Conservation (phyloP, 92 coral and sea anemone species). For the Palythoa grandis region DNA sequence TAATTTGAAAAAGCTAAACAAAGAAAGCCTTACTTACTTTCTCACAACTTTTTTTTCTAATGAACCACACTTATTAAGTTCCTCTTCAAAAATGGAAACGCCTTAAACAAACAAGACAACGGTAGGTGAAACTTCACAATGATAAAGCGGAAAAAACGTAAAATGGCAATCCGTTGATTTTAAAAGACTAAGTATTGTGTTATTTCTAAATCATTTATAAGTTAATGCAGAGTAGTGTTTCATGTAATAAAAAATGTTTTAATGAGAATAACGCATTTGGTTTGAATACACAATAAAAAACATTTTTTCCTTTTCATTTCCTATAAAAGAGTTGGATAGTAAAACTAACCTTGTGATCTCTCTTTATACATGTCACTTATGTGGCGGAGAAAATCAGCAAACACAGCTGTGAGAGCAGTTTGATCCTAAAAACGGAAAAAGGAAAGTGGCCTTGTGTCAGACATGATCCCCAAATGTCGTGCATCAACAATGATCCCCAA, state of each 20-base stretch:
- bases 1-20: not conserved
- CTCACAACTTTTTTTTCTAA: constrained; percentile 76
- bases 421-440: constrained; percentile 64
- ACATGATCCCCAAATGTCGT: too few species aligned
- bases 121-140: not conserved
- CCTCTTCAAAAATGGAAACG: constrained; percentile 69
- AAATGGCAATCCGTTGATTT: not conserved
- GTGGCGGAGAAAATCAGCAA: constrained; percentile 80
- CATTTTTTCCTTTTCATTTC: too few species aligned
- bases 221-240: not conserved
- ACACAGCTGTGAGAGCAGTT: constrained; percentile 74
- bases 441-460: not conserved
- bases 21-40: constrained; percentile 61
- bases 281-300: not conserved
- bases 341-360: constrained; percentile 60
- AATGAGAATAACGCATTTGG: not conserved
- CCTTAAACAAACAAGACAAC: constrained; percentile 49
- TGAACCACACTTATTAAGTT: constrained; percentile 73
- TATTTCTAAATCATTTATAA: too few species aligned
- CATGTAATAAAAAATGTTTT: too few species aligned
- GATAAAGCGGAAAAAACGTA: not conserved
- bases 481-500: too few species aligned
- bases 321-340: not conserved
- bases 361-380: constrained; percentile 67
- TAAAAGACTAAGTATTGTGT: not conserved